Evolutionary conservation across 1,140 invertebrate species (phyloP).

Genomic region (Chrysomallon squamiferum): DNA sequence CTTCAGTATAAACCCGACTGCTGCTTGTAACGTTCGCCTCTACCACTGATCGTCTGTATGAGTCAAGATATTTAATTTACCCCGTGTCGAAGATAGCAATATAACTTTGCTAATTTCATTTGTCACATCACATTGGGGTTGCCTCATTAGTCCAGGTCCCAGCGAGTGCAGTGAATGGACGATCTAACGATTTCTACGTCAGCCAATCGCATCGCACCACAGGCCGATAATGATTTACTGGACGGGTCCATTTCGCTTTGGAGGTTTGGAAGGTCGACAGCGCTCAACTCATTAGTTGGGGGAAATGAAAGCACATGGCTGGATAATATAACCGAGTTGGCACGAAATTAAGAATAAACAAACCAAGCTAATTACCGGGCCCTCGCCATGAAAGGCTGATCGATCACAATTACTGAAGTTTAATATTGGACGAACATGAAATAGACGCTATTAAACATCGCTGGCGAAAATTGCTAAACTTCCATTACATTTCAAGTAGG

Average conservation of each 20-base stretch:
- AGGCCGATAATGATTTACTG: conserved; percentile 4
- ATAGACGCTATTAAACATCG: conserved; percentile 6
- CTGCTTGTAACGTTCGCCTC: not conserved
- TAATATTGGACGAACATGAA: conserved; percentile 6
- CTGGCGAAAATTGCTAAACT: conserved; percentile 6
- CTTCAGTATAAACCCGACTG: not conserved
- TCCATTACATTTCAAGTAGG: conserved; percentile 7
- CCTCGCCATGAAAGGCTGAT: conserved; percentile 4
- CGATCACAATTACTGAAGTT: conserved; percentile 6
- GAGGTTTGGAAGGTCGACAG: not conserved
- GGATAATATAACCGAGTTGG: not conserved
- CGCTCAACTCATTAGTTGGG: not conserved
- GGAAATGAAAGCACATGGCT: conserved; percentile 10
- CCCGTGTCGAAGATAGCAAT: not conserved
- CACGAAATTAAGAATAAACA: conserved; percentile 9
- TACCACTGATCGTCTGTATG: not conserved
- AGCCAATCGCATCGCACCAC: not conserved
- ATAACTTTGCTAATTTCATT: conserved; percentile 2
- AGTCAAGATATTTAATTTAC: conserved; percentile 1
- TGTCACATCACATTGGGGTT: conserved; percentile 7
- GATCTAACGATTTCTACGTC: conserved; percentile 1
- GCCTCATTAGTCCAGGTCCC: conserved; percentile 1
- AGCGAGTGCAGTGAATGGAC: conserved; percentile 5
- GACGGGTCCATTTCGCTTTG: not conserved
- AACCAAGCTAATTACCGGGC: conserved; percentile 6